These are phyloP conservation scores for Frieseomelitta varia DNA, from an alignment of 1,140 invertebrate species.

Conservation along the genomic window DNA sequence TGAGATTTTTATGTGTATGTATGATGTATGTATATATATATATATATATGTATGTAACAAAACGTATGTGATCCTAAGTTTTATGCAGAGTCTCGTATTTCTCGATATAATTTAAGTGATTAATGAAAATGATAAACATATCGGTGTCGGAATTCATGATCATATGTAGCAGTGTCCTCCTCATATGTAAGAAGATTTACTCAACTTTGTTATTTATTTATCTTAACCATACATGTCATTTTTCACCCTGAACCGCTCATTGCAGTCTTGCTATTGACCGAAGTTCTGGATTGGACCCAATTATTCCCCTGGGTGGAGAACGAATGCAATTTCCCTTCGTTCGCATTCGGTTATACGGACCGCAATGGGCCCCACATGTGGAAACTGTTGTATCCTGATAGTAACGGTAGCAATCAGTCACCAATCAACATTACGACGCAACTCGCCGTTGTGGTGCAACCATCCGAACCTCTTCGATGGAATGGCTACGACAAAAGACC, in stretches of 20 bases:
- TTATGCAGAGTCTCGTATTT: too few species aligned
- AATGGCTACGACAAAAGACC: slow-evolving; percentile 64
- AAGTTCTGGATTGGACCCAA: slow-evolving; percentile 68
- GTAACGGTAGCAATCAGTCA: slow-evolving; percentile 65
- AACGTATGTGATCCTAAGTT: not conserved
- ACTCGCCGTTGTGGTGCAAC: slow-evolving; percentile 59
- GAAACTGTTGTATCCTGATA: slow-evolving; percentile 65
- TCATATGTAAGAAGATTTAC: slow-evolving; percentile 59
- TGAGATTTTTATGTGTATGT: not conserved
- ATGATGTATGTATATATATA: too few species aligned
- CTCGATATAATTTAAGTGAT: not conserved
- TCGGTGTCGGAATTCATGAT: slow-evolving; percentile 68
- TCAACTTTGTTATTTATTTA: not conserved
- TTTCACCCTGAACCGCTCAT: not conserved
- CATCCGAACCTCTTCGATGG: slow-evolving; percentile 69
- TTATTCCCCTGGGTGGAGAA: slow-evolving; percentile 43
- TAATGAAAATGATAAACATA: slow-evolving; percentile 62
- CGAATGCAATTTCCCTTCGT: not conserved
- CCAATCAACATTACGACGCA: slow-evolving; percentile 79
- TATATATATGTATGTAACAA: not conserved
- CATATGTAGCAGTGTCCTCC: slow-evolving; percentile 61
- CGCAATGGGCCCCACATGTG: slow-evolving; percentile 77
- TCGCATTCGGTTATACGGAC: slow-evolving; percentile 60
- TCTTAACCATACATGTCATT: not conserved
- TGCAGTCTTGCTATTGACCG: slow-evolving; percentile 68